These are phyloP conservation scores for Myrmecophaga tridactyla DNA, from an alignment of 2,113 vertebrate genomes.

Conservation along the genomic window DNA sequence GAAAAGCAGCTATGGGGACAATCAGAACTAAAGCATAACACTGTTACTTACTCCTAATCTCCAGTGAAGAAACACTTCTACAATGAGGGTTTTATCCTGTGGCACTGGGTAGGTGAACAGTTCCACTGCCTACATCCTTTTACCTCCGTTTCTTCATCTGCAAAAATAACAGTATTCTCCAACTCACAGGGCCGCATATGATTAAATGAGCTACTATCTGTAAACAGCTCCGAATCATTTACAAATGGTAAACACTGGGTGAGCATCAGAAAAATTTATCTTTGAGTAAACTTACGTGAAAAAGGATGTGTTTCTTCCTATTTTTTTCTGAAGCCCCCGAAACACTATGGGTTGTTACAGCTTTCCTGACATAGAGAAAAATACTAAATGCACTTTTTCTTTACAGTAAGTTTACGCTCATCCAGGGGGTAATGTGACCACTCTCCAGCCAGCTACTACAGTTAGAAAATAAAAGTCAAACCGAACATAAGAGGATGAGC, in stretches of 20 bases:
- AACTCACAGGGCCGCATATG: neutral
- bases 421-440: neutral
- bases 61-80: neutral
- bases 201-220: neutral
- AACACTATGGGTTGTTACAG: neutral
- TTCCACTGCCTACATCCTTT: neutral
- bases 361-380: slow-evolving; percentile 3
- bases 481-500: neutral
- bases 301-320: neutral
- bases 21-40: neutral
- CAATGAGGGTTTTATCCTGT: neutral
- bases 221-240: neutral
- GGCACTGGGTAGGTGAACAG: neutral
- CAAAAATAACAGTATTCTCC: neutral
- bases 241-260: neutral
- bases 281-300: neutral
- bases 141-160: neutral
- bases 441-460: neutral
- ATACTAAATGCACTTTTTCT: neutral
- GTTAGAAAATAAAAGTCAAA: neutral
- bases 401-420: slow-evolving; percentile 6
- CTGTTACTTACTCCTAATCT: neutral
- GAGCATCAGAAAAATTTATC: neutral
- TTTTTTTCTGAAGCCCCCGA: neutral
- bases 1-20: neutral